Percentiles rank a stretch among this genome's conserved stretches.
phyloP scores from a whole-genome alignment of 2,888 invertebrate genomes.

The Dione juno region DNA sequence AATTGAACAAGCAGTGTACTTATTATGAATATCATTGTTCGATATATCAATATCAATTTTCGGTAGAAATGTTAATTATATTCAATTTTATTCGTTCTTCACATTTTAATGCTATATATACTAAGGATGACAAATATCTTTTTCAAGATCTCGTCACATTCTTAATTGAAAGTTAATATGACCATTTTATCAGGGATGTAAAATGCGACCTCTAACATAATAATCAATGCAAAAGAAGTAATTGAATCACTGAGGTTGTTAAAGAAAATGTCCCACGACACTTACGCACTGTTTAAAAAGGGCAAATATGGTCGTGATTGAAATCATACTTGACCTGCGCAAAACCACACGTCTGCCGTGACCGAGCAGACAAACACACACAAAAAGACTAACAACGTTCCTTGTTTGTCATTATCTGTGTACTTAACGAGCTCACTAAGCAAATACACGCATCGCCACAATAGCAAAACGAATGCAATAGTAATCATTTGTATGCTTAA shows the following conservation, averaged over 20 bases:
- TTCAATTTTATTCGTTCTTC: no score
- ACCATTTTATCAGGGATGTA: neutral
- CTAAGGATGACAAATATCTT: no score
- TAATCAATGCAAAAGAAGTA: neutral
- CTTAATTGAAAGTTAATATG: neutral
- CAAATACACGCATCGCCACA: constrained; percentile 47
- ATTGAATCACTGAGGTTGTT: neutral
- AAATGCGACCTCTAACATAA: neutral
- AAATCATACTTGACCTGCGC: constrained; percentile 68
- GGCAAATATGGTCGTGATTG: constrained; percentile 60
- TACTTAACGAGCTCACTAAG: constrained; percentile 66
- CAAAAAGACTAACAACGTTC: constrained; percentile 63
- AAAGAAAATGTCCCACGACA: constrained; percentile 34
- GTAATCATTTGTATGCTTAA: neutral
- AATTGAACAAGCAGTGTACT: no score
- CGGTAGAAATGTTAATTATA: no score
- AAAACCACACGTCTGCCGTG: constrained; percentile 78
- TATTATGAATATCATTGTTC: no score
- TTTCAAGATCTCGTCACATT: no score
- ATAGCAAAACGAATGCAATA: constrained; percentile 33
- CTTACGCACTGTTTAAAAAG: constrained; percentile 50
- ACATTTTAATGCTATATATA: no score
- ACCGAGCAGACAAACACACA: constrained; percentile 70
- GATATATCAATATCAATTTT: no score
- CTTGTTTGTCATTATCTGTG: constrained; percentile 71